Conservation (phyloP, 2,888 invertebrate genomes). For the Noctua janthe region DNA sequence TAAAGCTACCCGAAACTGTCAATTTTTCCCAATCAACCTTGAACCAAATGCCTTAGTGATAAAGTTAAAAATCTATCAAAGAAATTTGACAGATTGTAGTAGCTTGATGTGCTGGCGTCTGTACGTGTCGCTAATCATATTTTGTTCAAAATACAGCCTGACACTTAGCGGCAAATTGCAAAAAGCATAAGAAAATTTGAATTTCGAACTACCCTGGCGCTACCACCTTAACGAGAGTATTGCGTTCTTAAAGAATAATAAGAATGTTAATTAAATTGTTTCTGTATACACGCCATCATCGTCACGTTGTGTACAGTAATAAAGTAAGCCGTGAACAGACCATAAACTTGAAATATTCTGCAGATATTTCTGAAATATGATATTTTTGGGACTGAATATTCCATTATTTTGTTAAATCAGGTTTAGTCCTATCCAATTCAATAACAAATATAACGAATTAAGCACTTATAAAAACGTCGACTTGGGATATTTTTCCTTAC, state of each 20-base stretch:
- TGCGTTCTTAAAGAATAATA: not conserved
- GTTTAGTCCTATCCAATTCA: not conserved
- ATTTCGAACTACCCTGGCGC: too few species aligned
- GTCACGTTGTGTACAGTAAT: not conserved
- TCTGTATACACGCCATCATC: not conserved
- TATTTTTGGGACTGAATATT: not conserved
- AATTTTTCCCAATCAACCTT: too few species aligned
- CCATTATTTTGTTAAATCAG: too few species aligned
- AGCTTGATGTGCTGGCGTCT: too few species aligned
- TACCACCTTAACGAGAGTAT: not conserved
- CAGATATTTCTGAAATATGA: not conserved
- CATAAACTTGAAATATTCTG: not conserved
- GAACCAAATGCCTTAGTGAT: too few species aligned
- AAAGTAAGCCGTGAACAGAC: not conserved
- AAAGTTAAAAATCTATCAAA: too few species aligned
- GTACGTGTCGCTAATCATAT: too few species aligned
- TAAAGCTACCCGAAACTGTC: too few species aligned
- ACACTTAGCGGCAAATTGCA: too few species aligned
- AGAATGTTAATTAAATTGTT: not conserved
- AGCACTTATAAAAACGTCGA: not conserved
- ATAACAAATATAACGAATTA: not conserved
- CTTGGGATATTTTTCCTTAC: conserved; percentile 1
- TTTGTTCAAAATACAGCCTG: too few species aligned
- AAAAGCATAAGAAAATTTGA: too few species aligned
- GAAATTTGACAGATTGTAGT: too few species aligned